Conservation (phyloP, 2,888 invertebrate genomes). For the Lycophotia porphyrea region DNA sequence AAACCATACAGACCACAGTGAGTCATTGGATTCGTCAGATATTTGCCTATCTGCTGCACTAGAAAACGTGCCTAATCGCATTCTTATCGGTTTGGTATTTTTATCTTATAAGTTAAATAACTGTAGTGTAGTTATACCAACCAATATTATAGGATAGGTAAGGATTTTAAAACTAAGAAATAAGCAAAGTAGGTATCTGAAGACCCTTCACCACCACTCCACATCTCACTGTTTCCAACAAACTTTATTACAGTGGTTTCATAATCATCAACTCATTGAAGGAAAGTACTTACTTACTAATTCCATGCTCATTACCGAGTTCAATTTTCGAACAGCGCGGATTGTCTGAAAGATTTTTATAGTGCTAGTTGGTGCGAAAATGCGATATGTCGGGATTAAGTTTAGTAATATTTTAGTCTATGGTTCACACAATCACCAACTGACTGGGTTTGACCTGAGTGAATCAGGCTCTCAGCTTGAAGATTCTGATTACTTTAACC, state of each 20-base stretch:
- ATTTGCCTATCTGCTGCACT: slow-evolving; percentile 11
- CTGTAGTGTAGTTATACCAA: neutral
- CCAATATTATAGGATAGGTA: neutral
- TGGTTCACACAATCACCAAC: neutral
- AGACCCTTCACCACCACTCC: neutral
- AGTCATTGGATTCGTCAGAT: slow-evolving; percentile 40
- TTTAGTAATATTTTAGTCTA: neutral
- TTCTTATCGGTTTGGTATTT: neutral
- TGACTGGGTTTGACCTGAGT: neutral
- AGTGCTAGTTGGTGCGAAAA: neutral
- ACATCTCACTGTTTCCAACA: neutral
- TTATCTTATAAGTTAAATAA: slow-evolving; percentile 17
- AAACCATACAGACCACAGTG: slow-evolving; percentile 22
- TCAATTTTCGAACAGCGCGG: neutral
- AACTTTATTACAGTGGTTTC: neutral
- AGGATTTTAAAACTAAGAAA: neutral
- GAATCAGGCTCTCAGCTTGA: neutral
- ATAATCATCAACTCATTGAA: neutral
- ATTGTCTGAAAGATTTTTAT: neutral
- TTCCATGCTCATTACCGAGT: neutral
- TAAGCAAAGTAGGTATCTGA: neutral
- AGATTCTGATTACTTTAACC: neutral
- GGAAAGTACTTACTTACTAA: neutral
- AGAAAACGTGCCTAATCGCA: slow-evolving; percentile 31
- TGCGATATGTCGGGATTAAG: too few species aligned